Evolutionary conservation across 2,797 vertebrate genomes (phyloP).

Genomic region (Girardinus metallicus): DNA sequence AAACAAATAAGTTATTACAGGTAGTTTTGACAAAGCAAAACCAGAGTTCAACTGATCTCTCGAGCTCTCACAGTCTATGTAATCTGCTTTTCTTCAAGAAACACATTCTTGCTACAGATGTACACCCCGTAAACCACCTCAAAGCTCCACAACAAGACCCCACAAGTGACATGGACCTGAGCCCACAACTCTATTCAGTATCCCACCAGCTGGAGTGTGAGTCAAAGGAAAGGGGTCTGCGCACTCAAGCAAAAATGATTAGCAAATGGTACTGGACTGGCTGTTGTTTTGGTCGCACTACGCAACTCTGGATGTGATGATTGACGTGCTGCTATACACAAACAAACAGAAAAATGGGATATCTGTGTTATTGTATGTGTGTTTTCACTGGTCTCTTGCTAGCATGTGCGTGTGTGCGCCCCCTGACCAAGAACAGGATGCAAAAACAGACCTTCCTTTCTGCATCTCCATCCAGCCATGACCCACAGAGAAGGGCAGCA

Average conservation of each 20-base stretch:
- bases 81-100: slow-evolving; percentile 2
- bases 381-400: slow-evolving; percentile 16
- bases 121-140: slow-evolving; percentile 18
- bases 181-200: slow-evolving; percentile 92
- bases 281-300: slow-evolving; percentile 59
- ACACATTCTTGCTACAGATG: slow-evolving; percentile 49
- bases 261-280: slow-evolving; percentile 76
- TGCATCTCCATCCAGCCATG: slow-evolving; percentile 80
- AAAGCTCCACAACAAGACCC: slow-evolving; percentile 92
- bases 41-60: neutral
- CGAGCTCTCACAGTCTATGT: neutral
- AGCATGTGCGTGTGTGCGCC: slow-evolving; percentile 40
- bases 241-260: slow-evolving; percentile 87
- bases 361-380: slow-evolving; percentile 25
- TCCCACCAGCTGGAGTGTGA: slow-evolving; percentile 97
- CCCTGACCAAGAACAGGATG: slow-evolving; percentile 71
- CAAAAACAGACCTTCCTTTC: slow-evolving; percentile 81
- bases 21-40: slow-evolving; percentile 4
- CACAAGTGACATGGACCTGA: slow-evolving; percentile 96
- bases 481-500: slow-evolving; percentile 71
- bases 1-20: slow-evolving; percentile 54
- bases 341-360: slow-evolving; percentile 25
- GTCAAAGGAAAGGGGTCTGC: slow-evolving; percentile 90
- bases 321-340: slow-evolving; percentile 37
- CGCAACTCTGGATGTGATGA: slow-evolving; percentile 59